phyloP scores from a whole-genome alignment of 2,888 invertebrate genomes.

The Drosophila prolongata region DNA sequence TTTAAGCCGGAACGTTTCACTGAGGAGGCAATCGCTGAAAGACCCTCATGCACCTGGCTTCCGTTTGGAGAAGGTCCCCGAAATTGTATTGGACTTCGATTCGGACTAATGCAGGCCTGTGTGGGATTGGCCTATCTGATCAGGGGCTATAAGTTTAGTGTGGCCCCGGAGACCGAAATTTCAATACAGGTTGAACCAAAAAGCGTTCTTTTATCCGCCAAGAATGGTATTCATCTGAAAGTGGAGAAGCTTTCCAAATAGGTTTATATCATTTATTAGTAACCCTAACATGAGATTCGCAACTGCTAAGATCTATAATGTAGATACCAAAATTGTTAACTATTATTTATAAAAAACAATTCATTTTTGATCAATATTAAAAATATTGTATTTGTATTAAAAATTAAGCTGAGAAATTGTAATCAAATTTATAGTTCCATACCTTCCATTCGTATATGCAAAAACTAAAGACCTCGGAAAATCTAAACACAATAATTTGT shows the following conservation, averaged over 20 bases:
- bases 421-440: no score
- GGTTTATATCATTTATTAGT: not conserved
- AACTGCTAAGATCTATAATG: no score
- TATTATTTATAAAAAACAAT: no score
- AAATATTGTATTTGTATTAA: no score
- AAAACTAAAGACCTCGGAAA: no score
- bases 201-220: conserved; percentile 57
- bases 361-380: no score
- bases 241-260: conserved; percentile 53
- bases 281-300: no score
- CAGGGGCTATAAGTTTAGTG: conserved; percentile 60
- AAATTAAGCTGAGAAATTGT: no score
- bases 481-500: no score
- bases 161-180: conserved; percentile 57
- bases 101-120: conserved; percentile 77
- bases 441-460: no score
- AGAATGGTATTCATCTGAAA: conserved; percentile 69
- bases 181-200: conserved; percentile 51
- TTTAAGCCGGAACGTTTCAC: conserved; percentile 88
- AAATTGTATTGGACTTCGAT: conserved; percentile 80
- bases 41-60: conserved; percentile 83
- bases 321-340: no score
- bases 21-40: conserved; percentile 85
- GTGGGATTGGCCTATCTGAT: conserved; percentile 70
- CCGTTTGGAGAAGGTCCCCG: conserved; percentile 83